These are phyloP conservation scores for Sarcoramphus papa DNA, from an alignment of 2,797 vertebrate genomes.

Conservation along the genomic window DNA sequence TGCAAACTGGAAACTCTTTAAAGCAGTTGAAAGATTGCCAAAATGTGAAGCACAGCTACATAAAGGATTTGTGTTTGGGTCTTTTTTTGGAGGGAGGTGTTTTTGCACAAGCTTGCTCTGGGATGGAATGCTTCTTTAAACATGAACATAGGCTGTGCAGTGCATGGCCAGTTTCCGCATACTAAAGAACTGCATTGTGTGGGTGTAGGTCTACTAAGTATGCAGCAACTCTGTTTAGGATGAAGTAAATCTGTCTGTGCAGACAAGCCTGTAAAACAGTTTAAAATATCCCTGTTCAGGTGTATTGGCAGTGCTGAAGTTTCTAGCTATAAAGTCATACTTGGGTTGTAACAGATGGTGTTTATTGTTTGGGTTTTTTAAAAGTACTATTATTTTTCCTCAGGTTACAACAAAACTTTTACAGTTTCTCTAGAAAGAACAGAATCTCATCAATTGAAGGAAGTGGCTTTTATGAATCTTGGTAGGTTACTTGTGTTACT, in stretches of 20 bases:
- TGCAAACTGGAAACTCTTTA: not conserved
- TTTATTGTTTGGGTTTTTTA: not conserved
- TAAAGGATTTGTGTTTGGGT: not conserved
- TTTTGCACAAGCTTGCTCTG: not conserved
- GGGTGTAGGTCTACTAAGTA: not conserved
- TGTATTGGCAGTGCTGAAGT: not conserved
- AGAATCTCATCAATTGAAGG: conserved; percentile 43
- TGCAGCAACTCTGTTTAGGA: not conserved
- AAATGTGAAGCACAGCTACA: not conserved
- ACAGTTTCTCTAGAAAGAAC: conserved; percentile 73
- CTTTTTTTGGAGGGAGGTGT: not conserved
- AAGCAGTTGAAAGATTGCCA: not conserved
- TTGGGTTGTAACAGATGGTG: not conserved
- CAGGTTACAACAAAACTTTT: conserved; percentile 91
- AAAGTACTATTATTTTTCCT: not conserved
- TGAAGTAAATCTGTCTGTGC: not conserved
- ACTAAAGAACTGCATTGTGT: not conserved
- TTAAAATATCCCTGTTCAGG: not conserved
- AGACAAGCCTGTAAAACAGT: not conserved
- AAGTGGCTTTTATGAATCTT: conserved; percentile 85
- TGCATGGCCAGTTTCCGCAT: not conserved
- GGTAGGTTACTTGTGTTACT: conserved; percentile 73
- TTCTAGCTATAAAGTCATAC: not conserved
- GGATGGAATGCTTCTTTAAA: not conserved
- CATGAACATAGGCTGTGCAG: not conserved